These are phyloP conservation scores for Tragelaphus oryx DNA, from an alignment of 2,797 vertebrate genomes.

Conservation along the genomic window DNA sequence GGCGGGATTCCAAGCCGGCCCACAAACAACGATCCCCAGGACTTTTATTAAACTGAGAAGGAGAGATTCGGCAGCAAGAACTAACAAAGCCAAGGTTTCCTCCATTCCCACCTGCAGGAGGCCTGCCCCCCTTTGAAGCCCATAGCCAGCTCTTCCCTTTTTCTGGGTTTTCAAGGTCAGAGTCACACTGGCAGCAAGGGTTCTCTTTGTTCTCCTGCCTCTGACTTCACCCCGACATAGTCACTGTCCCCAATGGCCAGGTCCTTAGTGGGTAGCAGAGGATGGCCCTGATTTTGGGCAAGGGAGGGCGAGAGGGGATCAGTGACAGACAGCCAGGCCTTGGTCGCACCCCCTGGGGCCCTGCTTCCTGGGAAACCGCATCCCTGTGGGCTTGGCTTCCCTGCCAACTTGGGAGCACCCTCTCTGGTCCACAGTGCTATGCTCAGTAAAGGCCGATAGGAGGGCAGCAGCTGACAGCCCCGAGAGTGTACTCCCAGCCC, in stretches of 20 bases:
- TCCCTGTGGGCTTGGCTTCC: slow-evolving; percentile 33
- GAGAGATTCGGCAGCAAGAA: slow-evolving; percentile 70
- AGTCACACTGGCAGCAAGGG: slow-evolving; percentile 42
- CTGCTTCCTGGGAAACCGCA: not conserved
- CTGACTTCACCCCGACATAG: slow-evolving; percentile 62
- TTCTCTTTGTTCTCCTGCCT: slow-evolving; percentile 64
- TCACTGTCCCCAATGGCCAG: slow-evolving; percentile 42
- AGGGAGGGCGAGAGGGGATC: not conserved
- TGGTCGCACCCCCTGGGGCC: not conserved
- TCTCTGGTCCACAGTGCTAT: not conserved
- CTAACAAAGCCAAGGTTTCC: slow-evolving; percentile 75
- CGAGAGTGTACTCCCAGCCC: not conserved
- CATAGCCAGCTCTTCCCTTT: slow-evolving; percentile 63
- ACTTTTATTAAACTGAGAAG: slow-evolving; percentile 73
- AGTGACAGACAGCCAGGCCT: not conserved
- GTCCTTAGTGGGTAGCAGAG: slow-evolving; percentile 41
- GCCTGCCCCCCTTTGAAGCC: slow-evolving; percentile 75
- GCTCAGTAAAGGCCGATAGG: not conserved
- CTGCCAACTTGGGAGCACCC: not conserved
- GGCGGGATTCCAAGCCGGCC: slow-evolving; percentile 71
- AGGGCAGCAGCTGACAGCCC: not conserved
- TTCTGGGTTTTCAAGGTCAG: slow-evolving; percentile 76
- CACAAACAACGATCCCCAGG: slow-evolving; percentile 46
- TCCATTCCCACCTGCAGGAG: slow-evolving; percentile 56
- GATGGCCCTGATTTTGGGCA: not conserved